phyloP scores from a whole-genome alignment of 1,140 invertebrate species.

The Thereuonema tuberculata region DNA sequence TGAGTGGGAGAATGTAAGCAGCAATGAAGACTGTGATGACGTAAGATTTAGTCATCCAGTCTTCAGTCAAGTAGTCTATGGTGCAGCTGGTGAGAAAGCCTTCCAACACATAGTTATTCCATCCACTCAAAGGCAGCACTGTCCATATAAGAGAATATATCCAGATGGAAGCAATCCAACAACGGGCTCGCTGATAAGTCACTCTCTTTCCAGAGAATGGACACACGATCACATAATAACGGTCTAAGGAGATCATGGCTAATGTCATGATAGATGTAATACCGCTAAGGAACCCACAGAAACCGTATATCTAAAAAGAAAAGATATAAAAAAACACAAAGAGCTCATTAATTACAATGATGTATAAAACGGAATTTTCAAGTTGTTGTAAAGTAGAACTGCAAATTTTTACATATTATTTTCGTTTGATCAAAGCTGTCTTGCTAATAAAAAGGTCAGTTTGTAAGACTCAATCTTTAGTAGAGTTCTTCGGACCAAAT shows the following conservation, averaged over 20 bases:
- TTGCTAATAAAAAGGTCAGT: too few species aligned
- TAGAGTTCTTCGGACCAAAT: too few species aligned
- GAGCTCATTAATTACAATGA: too few species aligned
- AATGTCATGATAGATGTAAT: slow-evolving; percentile 53
- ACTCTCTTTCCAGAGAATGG: slow-evolving; percentile 45
- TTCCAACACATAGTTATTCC: slow-evolving; percentile 58
- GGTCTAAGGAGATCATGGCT: slow-evolving; percentile 51
- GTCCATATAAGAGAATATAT: slow-evolving; percentile 52
- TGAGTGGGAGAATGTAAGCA: slow-evolving; percentile 51
- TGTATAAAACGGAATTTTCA: too few species aligned
- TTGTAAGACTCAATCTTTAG: too few species aligned
- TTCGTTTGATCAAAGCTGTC: too few species aligned
- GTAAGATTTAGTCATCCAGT: slow-evolving; percentile 16
- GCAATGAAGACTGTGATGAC: slow-evolving; percentile 45
- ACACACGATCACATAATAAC: slow-evolving; percentile 54
- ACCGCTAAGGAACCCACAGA: slow-evolving; percentile 37
- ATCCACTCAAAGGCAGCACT: slow-evolving; percentile 48
- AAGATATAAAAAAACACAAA: too few species aligned
- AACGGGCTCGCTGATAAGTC: slow-evolving; percentile 44
- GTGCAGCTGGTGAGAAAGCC: slow-evolving; percentile 64
- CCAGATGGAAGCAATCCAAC: slow-evolving; percentile 34
- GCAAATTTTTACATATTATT: too few species aligned
- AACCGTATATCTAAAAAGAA: background rate
- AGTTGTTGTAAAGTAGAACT: too few species aligned
- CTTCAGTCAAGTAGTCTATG: slow-evolving; percentile 54